These are phyloP conservation scores for Calliopum simillimum DNA, from an alignment of 2,888 invertebrate genomes.

Conservation along the genomic window DNA sequence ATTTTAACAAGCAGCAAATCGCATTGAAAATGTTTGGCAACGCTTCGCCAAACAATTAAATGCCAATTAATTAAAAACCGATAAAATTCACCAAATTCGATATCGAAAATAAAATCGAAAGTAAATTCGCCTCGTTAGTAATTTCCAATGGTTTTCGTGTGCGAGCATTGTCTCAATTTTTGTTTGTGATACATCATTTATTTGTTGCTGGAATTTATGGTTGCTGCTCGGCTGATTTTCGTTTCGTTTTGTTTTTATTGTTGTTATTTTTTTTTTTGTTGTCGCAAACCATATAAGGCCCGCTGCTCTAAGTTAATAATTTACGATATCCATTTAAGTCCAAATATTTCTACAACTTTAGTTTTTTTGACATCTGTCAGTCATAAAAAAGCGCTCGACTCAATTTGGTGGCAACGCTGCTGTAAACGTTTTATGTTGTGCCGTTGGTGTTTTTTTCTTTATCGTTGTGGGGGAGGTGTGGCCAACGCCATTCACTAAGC, in stretches of 20 bases:
- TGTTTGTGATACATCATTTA: neutral
- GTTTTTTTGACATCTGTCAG: conserved; percentile 5
- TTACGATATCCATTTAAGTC: neutral
- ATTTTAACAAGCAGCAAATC: too few relatives aligned
- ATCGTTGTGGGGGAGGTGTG: neutral
- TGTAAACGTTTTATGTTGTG: too few relatives aligned
- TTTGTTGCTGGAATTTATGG: neutral
- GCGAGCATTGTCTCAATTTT: too few relatives aligned
- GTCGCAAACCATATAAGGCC: neutral
- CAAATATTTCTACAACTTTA: neutral
- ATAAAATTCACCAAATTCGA: neutral
- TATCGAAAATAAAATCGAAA: neutral
- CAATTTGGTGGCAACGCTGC: too few relatives aligned
- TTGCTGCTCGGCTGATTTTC: neutral
- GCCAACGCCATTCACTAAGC: neutral
- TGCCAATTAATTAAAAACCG: conserved; percentile 1
- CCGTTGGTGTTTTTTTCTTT: too few relatives aligned
- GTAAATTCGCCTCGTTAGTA: too few relatives aligned
- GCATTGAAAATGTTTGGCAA: too few relatives aligned
- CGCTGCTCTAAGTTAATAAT: conserved; percentile 1
- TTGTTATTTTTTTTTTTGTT: neutral
- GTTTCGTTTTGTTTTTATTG: neutral
- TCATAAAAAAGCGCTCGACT: neutral
- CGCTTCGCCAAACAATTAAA: neutral
- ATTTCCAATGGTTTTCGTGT: too few relatives aligned